Evolutionary conservation across 2,888 invertebrate species (phyloP).

Genomic region (Chelonus formosanus): DNA sequence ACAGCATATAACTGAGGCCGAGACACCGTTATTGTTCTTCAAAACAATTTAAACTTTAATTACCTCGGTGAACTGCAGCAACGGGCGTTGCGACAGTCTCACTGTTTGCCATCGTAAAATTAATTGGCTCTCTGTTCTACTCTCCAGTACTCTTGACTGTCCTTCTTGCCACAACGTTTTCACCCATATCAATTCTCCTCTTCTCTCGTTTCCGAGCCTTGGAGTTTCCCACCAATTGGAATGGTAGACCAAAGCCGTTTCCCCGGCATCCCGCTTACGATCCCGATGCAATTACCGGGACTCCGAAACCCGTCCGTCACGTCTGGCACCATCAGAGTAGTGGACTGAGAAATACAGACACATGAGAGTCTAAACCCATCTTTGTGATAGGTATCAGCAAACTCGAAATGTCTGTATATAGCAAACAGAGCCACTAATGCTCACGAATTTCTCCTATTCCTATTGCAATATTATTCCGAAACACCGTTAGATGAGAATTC

Average conservation of each 20-base stretch:
- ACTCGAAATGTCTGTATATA: background rate
- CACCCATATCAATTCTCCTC: conserved; percentile 13
- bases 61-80: conserved; percentile 57
- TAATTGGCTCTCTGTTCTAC: conserved; percentile 49
- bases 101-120: conserved; percentile 56
- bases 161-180: conserved; percentile 5
- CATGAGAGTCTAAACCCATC: background rate
- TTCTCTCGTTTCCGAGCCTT: conserved; percentile 33
- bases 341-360: conserved; percentile 24
- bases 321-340: conserved; percentile 32
- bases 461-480: conserved; percentile 7
- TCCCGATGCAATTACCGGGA: conserved; percentile 52
- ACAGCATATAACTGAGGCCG: conserved; percentile 26
- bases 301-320: conserved; percentile 45
- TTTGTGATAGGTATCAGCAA: background rate
- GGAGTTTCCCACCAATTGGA: conserved; percentile 44
- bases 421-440: background rate
- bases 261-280: conserved; percentile 45
- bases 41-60: conserved; percentile 57
- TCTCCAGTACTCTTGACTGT: conserved; percentile 15
- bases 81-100: conserved; percentile 55
- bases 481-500: conserved; percentile 1
- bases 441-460: conserved; percentile 6
- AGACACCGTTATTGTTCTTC: conserved; percentile 52
- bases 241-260: conserved; percentile 45